Conservation (phyloP, 2,888 invertebrate genomes). For the Argyresthia goedartella region DNA sequence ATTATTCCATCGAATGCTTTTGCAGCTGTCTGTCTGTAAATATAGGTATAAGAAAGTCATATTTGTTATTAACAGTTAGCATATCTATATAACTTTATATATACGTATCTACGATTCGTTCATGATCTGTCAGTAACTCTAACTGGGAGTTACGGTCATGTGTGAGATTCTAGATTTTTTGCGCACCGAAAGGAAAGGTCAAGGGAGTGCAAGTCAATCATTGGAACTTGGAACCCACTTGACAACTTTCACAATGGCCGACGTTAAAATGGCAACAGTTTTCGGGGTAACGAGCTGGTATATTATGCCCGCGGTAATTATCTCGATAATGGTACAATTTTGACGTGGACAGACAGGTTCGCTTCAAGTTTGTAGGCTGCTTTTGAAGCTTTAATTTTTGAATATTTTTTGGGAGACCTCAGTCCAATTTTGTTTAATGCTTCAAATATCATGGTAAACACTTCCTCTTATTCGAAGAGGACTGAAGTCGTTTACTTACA, state of each 20-base stretch:
- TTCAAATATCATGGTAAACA: background rate
- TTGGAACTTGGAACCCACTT: conserved; percentile 21
- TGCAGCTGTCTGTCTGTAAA: too few species aligned
- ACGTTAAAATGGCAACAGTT: conserved; percentile 7
- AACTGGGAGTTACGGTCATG: background rate
- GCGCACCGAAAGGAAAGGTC: conserved; percentile 35
- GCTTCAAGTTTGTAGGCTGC: background rate
- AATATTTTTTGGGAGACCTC: background rate
- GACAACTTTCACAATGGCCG: conserved; percentile 39
- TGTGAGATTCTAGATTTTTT: background rate
- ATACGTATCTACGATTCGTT: background rate
- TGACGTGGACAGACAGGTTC: conserved; percentile 6
- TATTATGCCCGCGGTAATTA: conserved; percentile 5
- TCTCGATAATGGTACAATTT: background rate
- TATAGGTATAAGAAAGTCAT: too few species aligned
- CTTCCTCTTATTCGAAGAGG: too few species aligned
- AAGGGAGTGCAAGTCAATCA: conserved; percentile 32
- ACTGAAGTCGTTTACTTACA: too few species aligned
- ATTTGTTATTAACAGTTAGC: too few species aligned
- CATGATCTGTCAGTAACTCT: too few species aligned
- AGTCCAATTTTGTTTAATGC: background rate
- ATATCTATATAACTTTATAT: too few species aligned
- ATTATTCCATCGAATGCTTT: too few species aligned
- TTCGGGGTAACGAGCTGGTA: conserved; percentile 4
- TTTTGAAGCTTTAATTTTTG: background rate